These are phyloP conservation scores for Coregonus ussuriensis DNA, from an alignment of 2,797 vertebrate genomes.

Conservation along the genomic window DNA sequence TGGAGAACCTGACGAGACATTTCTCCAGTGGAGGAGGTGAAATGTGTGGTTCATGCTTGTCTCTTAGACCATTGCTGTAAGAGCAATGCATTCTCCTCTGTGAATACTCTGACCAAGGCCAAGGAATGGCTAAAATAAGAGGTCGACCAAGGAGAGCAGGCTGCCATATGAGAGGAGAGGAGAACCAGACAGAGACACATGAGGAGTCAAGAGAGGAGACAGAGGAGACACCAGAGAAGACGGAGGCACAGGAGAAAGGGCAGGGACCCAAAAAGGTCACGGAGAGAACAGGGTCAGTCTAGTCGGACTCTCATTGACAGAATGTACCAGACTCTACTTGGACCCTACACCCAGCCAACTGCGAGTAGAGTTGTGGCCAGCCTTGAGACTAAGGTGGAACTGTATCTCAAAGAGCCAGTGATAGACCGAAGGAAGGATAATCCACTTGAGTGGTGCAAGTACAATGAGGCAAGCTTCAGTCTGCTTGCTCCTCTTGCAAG, in stretches of 20 bases:
- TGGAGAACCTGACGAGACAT: conserved; percentile 10
- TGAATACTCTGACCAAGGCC: not conserved
- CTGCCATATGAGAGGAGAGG: not conserved
- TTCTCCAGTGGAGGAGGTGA: too few relatives aligned
- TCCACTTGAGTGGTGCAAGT: too few relatives aligned
- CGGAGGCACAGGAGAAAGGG: not conserved
- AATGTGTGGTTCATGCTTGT: conserved; percentile 1
- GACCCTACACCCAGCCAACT: too few relatives aligned
- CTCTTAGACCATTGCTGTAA: conserved; percentile 16
- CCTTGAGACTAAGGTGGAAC: too few relatives aligned
- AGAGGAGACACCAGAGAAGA: not conserved
- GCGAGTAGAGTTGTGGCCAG: too few relatives aligned
- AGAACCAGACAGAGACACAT: not conserved
- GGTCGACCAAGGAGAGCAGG: conserved; percentile 2
- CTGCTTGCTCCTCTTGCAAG: too few relatives aligned
- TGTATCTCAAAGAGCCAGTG: too few relatives aligned
- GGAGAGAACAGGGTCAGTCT: not conserved
- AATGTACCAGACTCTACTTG: too few relatives aligned
- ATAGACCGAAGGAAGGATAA: too few relatives aligned
- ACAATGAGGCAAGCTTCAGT: too few relatives aligned
- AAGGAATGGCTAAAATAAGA: conserved; percentile 26
- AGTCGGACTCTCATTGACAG: too few relatives aligned
- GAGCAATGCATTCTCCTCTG: not conserved
- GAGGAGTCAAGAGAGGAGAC: not conserved
- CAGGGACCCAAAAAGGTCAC: not conserved